phyloP scores from a whole-genome alignment of 2,888 invertebrate genomes.

The Nasonia oneida region DNA sequence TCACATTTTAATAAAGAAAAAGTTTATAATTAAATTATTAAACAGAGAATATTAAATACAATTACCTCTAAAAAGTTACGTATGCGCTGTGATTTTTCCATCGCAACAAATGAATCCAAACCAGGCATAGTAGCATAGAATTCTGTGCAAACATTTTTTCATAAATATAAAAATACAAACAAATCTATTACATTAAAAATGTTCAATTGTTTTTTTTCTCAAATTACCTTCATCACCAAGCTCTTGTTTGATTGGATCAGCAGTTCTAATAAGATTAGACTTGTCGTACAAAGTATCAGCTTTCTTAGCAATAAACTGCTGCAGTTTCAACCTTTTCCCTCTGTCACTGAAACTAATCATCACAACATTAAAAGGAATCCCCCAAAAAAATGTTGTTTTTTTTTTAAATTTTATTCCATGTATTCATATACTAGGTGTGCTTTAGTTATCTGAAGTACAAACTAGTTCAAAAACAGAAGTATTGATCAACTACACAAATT shows the following conservation, averaged over 20 bases:
- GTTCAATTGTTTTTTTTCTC: slow-evolving; percentile 58
- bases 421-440: neutral
- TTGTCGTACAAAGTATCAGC: slow-evolving; percentile 87
- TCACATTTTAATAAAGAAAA: slow-evolving; percentile 9
- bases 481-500: neutral
- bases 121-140: slow-evolving; percentile 92
- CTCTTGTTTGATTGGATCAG: slow-evolving; percentile 74
- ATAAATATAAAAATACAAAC: neutral
- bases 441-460: neutral
- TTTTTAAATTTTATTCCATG: neutral
- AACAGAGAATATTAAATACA: slow-evolving; percentile 55
- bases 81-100: slow-evolving; percentile 88
- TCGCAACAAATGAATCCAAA: slow-evolving; percentile 90
- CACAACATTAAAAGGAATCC: slow-evolving; percentile 28
- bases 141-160: slow-evolving; percentile 80
- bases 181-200: neutral
- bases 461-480: neutral
- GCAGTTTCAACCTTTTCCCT: slow-evolving; percentile 89
- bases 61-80: slow-evolving; percentile 91
- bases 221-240: slow-evolving; percentile 83
- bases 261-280: slow-evolving; percentile 74
- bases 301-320: slow-evolving; percentile 93
- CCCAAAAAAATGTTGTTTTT: slow-evolving; percentile 32
- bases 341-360: slow-evolving; percentile 86
- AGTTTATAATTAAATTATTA: slow-evolving; percentile 53